Conservation (phyloP, 2,888 invertebrate species). For the Trachelus tabidus region DNA sequence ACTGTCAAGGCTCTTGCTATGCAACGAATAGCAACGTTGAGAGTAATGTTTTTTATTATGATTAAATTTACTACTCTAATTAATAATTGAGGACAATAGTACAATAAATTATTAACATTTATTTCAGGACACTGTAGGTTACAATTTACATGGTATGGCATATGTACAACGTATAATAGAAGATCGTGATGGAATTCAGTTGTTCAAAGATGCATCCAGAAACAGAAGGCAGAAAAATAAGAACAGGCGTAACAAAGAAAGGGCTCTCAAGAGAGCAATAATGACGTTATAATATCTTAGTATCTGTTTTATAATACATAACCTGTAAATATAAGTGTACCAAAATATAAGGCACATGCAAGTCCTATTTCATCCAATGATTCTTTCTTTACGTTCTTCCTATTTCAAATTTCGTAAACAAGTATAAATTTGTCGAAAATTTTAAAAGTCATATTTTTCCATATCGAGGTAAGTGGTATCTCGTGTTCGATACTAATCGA, state of each 20-base stretch:
- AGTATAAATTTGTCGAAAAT: not conserved
- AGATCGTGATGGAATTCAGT: conserved; percentile 77
- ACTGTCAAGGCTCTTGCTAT: conserved; percentile 73
- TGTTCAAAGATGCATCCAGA: conserved; percentile 82
- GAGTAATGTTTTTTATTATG: conserved; percentile 66
- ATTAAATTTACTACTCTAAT: not conserved
- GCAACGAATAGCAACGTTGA: conserved; percentile 70
- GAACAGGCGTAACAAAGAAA: conserved; percentile 72
- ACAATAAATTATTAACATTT: conserved; percentile 37
- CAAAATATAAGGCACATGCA: not conserved
- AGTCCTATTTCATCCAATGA: not conserved
- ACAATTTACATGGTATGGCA: conserved; percentile 85
- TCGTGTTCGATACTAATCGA: not conserved
- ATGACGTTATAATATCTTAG: conserved; percentile 61
- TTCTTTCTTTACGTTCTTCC: not conserved
- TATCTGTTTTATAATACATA: not conserved
- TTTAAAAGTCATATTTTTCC: not conserved
- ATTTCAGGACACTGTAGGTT: conserved; percentile 83
- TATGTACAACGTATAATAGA: conserved; percentile 82
- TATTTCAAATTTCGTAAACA: not conserved
- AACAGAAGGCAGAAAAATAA: conserved; percentile 74
- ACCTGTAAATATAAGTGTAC: not conserved
- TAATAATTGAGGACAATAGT: not conserved
- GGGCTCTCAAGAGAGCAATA: conserved; percentile 72
- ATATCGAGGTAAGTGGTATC: not conserved